Evolutionary conservation across 2,113 vertebrate species (phyloP).

Genomic region (Gallinago undulata): DNA sequence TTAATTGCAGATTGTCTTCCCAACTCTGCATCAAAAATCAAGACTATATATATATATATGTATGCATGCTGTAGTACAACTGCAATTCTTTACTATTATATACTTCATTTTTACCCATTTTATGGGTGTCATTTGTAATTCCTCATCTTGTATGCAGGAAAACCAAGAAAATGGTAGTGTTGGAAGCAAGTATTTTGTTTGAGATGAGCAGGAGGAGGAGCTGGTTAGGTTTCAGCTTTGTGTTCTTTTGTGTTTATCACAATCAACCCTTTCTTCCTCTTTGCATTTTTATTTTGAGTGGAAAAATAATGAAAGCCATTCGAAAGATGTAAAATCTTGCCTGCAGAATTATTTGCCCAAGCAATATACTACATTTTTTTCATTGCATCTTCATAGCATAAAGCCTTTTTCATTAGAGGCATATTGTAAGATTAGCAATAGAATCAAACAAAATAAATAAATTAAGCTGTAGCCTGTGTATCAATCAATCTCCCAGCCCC

Average conservation of each 20-base stretch:
- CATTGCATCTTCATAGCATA: background rate
- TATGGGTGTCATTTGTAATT: background rate
- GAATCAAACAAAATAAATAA: constrained; percentile 43
- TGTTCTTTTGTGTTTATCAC: background rate
- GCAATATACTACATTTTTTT: background rate
- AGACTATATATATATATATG: background rate
- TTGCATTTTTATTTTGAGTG: background rate
- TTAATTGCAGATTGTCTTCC: background rate
- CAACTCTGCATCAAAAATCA: background rate
- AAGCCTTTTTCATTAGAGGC: constrained; percentile 11
- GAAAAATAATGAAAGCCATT: constrained; percentile 6
- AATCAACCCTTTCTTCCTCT: background rate
- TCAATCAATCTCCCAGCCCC: background rate
- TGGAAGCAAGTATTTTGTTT: background rate
- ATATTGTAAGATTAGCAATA: constrained; percentile 25
- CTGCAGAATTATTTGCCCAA: background rate
- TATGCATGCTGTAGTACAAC: background rate
- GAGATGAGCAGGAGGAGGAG: background rate
- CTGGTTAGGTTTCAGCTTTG: background rate
- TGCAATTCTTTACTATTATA: background rate
- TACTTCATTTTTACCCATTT: background rate
- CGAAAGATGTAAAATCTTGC: constrained; percentile 1
- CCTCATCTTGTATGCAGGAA: background rate
- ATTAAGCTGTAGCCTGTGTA: background rate
- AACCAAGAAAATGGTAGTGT: background rate